These are phyloP conservation scores for Lateolabrax maculatus DNA, from an alignment of 2,797 vertebrate species.

Conservation along the genomic window DNA sequence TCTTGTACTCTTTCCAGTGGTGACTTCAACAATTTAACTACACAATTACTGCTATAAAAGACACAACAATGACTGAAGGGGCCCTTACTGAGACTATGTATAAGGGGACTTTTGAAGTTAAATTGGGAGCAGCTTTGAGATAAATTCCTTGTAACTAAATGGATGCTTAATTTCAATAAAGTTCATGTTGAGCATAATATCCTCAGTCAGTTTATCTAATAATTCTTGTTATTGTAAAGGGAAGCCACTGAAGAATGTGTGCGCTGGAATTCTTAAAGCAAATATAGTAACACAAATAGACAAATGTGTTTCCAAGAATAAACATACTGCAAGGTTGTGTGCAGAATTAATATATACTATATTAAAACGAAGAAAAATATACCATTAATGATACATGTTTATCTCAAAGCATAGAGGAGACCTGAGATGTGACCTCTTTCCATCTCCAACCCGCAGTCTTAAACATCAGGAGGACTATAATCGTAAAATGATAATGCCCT, in stretches of 20 bases:
- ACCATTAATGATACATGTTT: not conserved
- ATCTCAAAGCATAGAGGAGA: slow-evolving; percentile 10
- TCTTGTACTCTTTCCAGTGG: slow-evolving; percentile 45
- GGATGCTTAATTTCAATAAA: slow-evolving; percentile 22
- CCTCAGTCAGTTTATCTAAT: not conserved
- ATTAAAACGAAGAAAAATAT: slow-evolving; percentile 11
- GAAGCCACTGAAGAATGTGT: slow-evolving; percentile 2
- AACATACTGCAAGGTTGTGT: slow-evolving; percentile 2
- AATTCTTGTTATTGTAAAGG: slow-evolving; percentile 10
- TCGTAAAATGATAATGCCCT: slow-evolving; percentile 63
- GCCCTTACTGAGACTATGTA: slow-evolving; percentile 25
- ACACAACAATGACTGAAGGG: slow-evolving; percentile 39
- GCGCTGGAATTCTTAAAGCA: not conserved
- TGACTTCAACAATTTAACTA: slow-evolving; percentile 61
- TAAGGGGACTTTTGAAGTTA: slow-evolving; percentile 28
- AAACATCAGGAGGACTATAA: slow-evolving; percentile 43
- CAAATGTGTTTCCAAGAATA: slow-evolving; percentile 24
- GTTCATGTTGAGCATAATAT: slow-evolving; percentile 9
- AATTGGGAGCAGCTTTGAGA: slow-evolving; percentile 45
- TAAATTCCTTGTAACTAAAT: slow-evolving; percentile 32
- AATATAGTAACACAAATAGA: slow-evolving; percentile 1
- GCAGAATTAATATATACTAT: not conserved
- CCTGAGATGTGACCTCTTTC: slow-evolving; percentile 33
- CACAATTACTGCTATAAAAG: slow-evolving; percentile 38
- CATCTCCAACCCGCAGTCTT: slow-evolving; percentile 14